phyloP scores from a whole-genome alignment of 2,113 vertebrate genomes.

The Microtus oregoni region DNA sequence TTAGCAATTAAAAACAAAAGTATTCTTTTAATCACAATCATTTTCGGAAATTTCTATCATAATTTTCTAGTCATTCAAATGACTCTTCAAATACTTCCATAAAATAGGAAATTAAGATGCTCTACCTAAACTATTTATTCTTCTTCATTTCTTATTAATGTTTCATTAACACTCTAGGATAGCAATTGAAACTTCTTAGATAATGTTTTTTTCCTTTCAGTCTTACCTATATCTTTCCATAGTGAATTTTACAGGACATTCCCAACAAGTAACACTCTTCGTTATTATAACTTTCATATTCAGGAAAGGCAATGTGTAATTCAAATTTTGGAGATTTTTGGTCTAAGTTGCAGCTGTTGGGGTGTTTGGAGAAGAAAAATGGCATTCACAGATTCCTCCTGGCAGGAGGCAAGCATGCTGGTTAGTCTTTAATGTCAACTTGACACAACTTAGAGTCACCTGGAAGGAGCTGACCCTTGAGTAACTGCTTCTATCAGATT shows the following conservation, averaged over 20 bases:
- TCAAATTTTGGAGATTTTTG: neutral
- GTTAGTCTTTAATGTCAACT: neutral
- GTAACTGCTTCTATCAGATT: neutral
- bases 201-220: neutral
- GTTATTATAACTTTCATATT: neutral
- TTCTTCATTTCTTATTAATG: constrained; percentile 8
- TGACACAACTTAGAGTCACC: neutral
- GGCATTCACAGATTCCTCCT: neutral
- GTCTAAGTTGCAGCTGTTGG: neutral
- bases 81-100: constrained; percentile 4
- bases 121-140: neutral
- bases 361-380: neutral
- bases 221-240: neutral
- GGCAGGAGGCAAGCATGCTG: too few species aligned
- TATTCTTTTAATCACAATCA: constrained; percentile 35
- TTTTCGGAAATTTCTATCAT: constrained; percentile 45
- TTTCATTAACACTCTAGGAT: neutral
- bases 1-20: constrained; percentile 37
- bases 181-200: neutral
- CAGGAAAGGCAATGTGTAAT: neutral
- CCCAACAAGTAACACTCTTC: neutral
- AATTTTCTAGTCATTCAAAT: neutral
- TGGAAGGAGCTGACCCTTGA: neutral
- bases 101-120: neutral
- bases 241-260: neutral